Conservation (phyloP, 2,797 vertebrate species). For the Lacerta agilis region DNA sequence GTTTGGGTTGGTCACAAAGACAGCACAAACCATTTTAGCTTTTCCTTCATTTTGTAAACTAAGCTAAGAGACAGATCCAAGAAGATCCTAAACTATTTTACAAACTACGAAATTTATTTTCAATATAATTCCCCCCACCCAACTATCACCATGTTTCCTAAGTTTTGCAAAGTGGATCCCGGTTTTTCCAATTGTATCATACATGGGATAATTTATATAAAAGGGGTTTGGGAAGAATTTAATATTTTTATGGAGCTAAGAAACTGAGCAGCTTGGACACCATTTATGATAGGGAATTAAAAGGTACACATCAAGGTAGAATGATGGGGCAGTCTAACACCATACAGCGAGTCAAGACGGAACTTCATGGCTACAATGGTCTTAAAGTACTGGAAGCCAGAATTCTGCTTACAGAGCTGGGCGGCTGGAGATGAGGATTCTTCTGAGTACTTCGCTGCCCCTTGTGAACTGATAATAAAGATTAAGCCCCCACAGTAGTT, state of each 20-base stretch:
- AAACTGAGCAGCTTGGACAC: constrained; percentile 1
- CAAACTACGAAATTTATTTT: not conserved
- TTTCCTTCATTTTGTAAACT: not conserved
- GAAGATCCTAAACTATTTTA: not conserved
- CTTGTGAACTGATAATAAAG: not conserved
- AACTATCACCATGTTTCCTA: accelerated
- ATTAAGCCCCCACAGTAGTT: not conserved
- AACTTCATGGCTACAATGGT: not conserved
- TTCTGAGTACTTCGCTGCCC: too few relatives aligned
- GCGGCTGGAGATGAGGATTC: not conserved
- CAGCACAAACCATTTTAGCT: not conserved
- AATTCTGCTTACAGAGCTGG: not conserved
- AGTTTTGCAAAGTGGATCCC: not conserved
- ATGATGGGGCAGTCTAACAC: not conserved
- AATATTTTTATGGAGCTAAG: constrained; percentile 1
- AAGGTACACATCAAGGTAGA: not conserved
- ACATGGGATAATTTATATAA: not conserved
- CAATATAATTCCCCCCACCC: not conserved
- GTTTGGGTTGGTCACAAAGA: not conserved
- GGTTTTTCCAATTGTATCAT: not conserved
- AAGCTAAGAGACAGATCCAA: not conserved
- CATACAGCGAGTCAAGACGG: not conserved
- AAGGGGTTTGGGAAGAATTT: constrained; percentile 7
- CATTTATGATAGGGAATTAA: not conserved
- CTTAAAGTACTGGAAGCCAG: not conserved